These are phyloP conservation scores for Paratilapia polleni DNA, from an alignment of 2,113 vertebrate genomes.

Conservation along the genomic window DNA sequence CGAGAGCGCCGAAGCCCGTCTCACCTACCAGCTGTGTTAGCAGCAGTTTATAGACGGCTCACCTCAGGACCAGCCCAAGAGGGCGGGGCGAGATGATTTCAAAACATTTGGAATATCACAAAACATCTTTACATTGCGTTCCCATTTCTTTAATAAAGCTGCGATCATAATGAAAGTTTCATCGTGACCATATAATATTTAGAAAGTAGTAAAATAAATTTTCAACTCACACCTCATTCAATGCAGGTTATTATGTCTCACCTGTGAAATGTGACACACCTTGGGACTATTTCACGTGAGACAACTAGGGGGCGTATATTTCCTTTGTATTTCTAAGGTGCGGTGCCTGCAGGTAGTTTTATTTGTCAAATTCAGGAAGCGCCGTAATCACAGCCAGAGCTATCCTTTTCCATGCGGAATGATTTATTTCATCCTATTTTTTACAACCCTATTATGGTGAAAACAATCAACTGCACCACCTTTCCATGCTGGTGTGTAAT, in stretches of 20 bases:
- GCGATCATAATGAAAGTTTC: neutral
- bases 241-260: conserved; percentile 1
- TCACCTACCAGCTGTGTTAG: conserved; percentile 58
- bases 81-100: conserved; percentile 60
- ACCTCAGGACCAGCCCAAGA: conserved; percentile 75
- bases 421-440: neutral
- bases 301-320: conserved; percentile 80
- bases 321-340: conserved; percentile 57
- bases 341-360: conserved; percentile 25
- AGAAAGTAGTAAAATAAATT: neutral
- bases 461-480: neutral
- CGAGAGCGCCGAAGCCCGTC: conserved; percentile 27
- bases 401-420: neutral
- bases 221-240: neutral
- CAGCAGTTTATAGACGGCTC: conserved; percentile 73
- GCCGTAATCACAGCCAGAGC: neutral
- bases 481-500: neutral
- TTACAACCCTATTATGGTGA: neutral
- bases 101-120: conserved; percentile 8
- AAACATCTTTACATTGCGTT: conserved; percentile 7
- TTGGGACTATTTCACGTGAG: conserved; percentile 59
- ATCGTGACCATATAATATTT: neutral
- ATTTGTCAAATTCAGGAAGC: neutral
- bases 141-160: neutral
- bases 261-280: conserved; percentile 38